These are phyloP conservation scores for Coelinius sp. DNA, from an alignment of 2,888 invertebrate genomes.

Conservation along the genomic window DNA sequence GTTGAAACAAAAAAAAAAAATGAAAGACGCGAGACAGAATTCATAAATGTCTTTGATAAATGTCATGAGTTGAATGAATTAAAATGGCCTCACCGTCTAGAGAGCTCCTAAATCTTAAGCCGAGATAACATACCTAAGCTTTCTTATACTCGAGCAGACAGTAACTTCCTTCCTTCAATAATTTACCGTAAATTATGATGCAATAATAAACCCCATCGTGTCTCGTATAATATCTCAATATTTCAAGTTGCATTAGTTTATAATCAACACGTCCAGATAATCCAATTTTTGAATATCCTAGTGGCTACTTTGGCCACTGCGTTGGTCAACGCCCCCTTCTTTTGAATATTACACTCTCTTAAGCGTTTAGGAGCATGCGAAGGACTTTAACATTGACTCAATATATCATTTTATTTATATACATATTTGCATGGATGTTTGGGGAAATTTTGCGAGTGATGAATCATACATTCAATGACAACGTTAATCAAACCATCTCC, in stretches of 20 bases:
- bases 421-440: not conserved
- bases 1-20: not conserved
- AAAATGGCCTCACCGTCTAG: slow-evolving; percentile 1
- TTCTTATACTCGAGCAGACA: slow-evolving; percentile 65
- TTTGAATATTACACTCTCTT: slow-evolving; percentile 69
- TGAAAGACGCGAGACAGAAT: not conserved
- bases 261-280: slow-evolving; percentile 68
- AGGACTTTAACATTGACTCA: slow-evolving; percentile 14
- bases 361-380: slow-evolving; percentile 67
- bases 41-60: slow-evolving; percentile 3
- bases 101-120: slow-evolving; percentile 56
- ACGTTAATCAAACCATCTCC: no score
- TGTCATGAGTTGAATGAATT: slow-evolving; percentile 12
- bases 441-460: not conserved
- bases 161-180: slow-evolving; percentile 66
- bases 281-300: slow-evolving; percentile 58
- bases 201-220: slow-evolving; percentile 52
- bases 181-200: slow-evolving; percentile 65
- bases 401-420: not conserved
- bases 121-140: slow-evolving; percentile 65
- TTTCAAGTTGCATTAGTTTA: slow-evolving; percentile 68
- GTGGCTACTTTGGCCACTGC: slow-evolving; percentile 45
- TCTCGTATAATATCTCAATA: slow-evolving; percentile 70
- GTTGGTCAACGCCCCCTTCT: slow-evolving; percentile 62
- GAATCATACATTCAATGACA: no score